Evolutionary conservation across 2,797 vertebrate genomes (phyloP), one percentile per base, ranked within the genome.

Genomic region (Mus spretus): DNA sequence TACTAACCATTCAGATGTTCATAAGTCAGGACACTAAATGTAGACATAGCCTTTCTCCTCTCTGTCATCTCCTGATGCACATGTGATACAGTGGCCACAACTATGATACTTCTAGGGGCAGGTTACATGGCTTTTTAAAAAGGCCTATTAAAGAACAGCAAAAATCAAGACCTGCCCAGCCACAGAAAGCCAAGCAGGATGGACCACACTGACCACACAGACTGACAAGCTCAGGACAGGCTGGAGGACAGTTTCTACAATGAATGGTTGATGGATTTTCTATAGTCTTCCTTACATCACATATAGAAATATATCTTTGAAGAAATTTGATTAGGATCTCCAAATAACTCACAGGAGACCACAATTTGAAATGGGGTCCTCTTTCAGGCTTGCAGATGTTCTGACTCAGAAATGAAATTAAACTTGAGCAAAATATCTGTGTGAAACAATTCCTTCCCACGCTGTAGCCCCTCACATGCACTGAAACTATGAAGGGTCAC

Each of bases 281-380:
- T 72, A 14, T 40, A 89, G 7, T 57, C n/a, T 96, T 95, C 63
- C 40, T 91, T 96, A 78, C 2, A 57, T 90, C 67, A 95, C 82
- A 91, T 74, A 80, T 1, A 96, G 63, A 96, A 97, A 79, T 75
- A 72, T 74, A 72, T 84, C 44, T 75, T 65, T 93, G 17, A 93
- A 95, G 65, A 94, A 97, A 93, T 93, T 82, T 79, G 72, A 95
- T 90, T 70, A 88, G 3, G n/a, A 82, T 78, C 95, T 94, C 40
- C 74, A 96, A 96, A 96, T 95, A 96, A 97, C 86, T 96, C 80
- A 82, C 34, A 84, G 84, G 44, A 74, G 74, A 96, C 84, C 90
- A 55, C 87, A 91, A 85, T 91, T 78, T 90, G 87, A 94, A 96
- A 89, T 7, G 40, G 75, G 4, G 10, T 93, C 11, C 6, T 90